Percentiles rank a stretch among this genome's conserved stretches.
Conservation (phyloP, 1,140 invertebrate species). For the Panulirus ornatus region DNA sequence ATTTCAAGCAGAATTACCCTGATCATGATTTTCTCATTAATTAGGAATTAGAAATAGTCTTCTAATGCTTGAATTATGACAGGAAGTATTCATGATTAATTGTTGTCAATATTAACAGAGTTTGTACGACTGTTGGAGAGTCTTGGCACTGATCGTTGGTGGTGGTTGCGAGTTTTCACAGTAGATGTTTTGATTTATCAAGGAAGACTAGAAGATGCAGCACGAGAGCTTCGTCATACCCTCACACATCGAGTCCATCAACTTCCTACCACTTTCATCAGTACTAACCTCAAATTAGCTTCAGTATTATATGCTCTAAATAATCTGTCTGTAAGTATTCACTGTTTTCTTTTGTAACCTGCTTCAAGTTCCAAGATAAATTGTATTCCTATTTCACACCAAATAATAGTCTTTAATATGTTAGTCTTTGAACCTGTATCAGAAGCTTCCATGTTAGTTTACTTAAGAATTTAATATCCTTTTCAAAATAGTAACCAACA, state of each 20-base stretch:
- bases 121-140: slow-evolving; percentile 70
- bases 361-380: too few species aligned
- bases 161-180: slow-evolving; percentile 71
- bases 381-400: too few species aligned
- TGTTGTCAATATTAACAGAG: slow-evolving; percentile 74
- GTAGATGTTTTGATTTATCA: slow-evolving; percentile 72
- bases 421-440: too few species aligned
- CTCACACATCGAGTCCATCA: slow-evolving; percentile 33
- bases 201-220: slow-evolving; percentile 65
- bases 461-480: too few species aligned
- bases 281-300: slow-evolving; percentile 66
- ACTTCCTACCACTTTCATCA: slow-evolving; percentile 59
- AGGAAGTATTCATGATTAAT: neutral
- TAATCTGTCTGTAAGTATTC: slow-evolving; percentile 72
- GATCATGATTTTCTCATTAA: too few species aligned
- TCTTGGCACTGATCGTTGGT: slow-evolving; percentile 62
- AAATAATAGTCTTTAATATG: too few species aligned
- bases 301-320: slow-evolving; percentile 68
- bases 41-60: too few species aligned
- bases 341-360: too few species aligned
- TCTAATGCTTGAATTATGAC: neutral
- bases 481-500: too few species aligned
- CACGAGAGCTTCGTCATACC: slow-evolving; percentile 60
- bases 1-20: too few species aligned
- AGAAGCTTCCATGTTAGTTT: too few species aligned